A percentile compares a stretch with the other conserved stretches of the same genome.
phyloP scores from a whole-genome alignment of 1,140 invertebrate genomes.

The Halictus rubicundus region DNA sequence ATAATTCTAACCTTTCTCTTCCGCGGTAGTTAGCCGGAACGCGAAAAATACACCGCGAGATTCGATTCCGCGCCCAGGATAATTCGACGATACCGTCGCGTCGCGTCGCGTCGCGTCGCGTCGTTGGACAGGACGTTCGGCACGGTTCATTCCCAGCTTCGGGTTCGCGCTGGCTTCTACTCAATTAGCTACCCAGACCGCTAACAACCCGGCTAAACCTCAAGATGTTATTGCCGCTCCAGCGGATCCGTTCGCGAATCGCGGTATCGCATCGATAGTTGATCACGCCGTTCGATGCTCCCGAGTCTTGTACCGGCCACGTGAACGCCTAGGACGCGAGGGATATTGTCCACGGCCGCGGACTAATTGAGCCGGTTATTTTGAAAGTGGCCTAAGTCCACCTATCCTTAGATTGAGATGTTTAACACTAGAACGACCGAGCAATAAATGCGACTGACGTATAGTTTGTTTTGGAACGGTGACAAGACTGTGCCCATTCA shows the following conservation, averaged over 20 bases:
- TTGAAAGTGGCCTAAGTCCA: too few species aligned
- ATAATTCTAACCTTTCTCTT: conserved; percentile 53
- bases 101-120: not conserved
- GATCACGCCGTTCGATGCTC: not conserved
- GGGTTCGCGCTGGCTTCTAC: conserved; percentile 51
- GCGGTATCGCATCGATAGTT: conserved; percentile 5
- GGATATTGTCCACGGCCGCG: too few species aligned
- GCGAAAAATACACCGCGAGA: not conserved
- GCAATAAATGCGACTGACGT: too few species aligned
- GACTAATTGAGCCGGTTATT: too few species aligned
- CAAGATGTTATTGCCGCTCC: conserved; percentile 20
- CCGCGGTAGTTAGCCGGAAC: not conserved
- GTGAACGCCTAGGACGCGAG: too few species aligned
- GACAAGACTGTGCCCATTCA: too few species aligned
- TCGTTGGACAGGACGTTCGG: too few species aligned
- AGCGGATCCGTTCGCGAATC: conserved; percentile 17
- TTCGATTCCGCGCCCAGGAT: not conserved
- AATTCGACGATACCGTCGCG: not conserved
- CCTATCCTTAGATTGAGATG: too few species aligned
- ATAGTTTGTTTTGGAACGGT: too few species aligned
- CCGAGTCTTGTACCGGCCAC: too few species aligned
- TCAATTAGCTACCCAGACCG: conserved; percentile 48
- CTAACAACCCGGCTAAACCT: conserved; percentile 47
- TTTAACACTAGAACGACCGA: too few species aligned
- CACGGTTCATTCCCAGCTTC: conserved; percentile 31